Evolutionary conservation across 2,797 vertebrate species (phyloP).

Genomic region (Sebastes hubbsi): DNA sequence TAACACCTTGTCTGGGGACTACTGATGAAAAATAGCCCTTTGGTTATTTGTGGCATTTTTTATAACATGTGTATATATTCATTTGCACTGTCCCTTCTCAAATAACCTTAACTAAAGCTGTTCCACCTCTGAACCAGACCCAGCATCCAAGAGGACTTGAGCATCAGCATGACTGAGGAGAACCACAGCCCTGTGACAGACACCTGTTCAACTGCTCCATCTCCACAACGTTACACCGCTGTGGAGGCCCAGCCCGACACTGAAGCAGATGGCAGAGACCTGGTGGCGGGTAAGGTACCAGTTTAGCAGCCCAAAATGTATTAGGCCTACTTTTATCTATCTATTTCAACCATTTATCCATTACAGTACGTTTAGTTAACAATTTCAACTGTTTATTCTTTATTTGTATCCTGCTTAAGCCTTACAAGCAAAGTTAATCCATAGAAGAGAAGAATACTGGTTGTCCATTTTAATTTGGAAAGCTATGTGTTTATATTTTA

Average conservation of each 20-base stretch:
- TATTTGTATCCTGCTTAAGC: slow-evolving; percentile 10
- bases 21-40: neutral
- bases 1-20: neutral
- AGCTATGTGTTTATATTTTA: neutral
- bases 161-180: neutral
- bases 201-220: neutral
- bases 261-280: neutral
- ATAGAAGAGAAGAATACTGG: neutral
- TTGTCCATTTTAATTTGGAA: slow-evolving; percentile 22
- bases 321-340: neutral
- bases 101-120: neutral
- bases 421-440: slow-evolving; percentile 12
- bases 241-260: neutral
- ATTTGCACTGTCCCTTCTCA: neutral
- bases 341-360: neutral
- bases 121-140: neutral
- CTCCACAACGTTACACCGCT: neutral
- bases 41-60: neutral
- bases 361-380: neutral
- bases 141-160: neutral
- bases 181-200: neutral
- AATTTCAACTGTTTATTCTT: neutral
- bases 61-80: neutral
- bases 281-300: neutral
- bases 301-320: neutral